Evolutionary conservation across 2,888 invertebrate genomes (phyloP).

Genomic region (Pharmacophagus antenor): DNA sequence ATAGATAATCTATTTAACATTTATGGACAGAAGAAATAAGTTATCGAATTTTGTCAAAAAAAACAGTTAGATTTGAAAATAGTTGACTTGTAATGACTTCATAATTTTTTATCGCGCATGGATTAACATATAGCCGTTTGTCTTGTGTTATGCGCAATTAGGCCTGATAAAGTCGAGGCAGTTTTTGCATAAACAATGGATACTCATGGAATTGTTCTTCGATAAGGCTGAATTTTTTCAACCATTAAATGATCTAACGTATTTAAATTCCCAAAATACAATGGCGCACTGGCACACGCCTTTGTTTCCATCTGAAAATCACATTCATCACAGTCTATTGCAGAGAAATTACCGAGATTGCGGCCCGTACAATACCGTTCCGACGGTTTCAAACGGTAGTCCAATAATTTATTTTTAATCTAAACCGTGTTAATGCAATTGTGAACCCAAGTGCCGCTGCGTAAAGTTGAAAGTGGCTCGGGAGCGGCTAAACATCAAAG

Average conservation of each 20-base stretch:
- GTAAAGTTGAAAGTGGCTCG: constrained; percentile 3
- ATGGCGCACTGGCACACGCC: not conserved
- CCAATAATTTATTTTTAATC: constrained; percentile 18
- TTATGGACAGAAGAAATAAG: no score
- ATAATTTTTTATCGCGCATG: not conserved
- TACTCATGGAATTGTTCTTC: no score
- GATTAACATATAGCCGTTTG: not conserved
- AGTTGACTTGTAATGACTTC: not conserved
- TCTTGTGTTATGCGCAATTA: not conserved
- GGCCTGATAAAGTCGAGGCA: not conserved
- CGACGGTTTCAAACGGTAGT: constrained; percentile 24
- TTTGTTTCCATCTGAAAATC: not conserved
- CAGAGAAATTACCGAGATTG: constrained; percentile 20
- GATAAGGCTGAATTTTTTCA: not conserved
- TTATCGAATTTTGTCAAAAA: no score
- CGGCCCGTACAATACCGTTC: constrained; percentile 15
- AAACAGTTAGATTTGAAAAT: no score
- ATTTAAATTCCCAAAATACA: no score
- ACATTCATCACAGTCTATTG: not conserved
- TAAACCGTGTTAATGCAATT: not conserved
- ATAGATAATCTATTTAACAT: no score
- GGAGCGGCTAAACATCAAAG: constrained; percentile 5
- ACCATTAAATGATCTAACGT: not conserved
- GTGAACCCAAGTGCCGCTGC: not conserved
- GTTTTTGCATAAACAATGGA: not conserved